phyloP scores from a whole-genome alignment of 2,113 vertebrate species.

The Propithecus coquereli region DNA sequence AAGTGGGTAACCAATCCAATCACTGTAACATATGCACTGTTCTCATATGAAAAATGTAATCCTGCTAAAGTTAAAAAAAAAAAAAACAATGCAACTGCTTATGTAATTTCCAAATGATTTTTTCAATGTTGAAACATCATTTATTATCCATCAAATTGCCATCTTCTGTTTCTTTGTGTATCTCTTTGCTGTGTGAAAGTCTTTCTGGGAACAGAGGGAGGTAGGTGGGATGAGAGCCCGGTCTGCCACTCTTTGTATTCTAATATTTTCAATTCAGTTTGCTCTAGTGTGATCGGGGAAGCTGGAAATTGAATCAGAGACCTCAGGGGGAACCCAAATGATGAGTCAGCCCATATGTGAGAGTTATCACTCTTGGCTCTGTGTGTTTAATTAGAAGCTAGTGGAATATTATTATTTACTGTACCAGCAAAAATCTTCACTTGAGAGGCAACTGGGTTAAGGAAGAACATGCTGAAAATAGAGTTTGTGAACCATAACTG shows the following conservation, averaged over 20 bases:
- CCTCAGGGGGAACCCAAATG: not conserved
- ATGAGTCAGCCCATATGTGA: not conserved
- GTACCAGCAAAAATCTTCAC: not conserved
- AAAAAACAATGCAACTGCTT: not conserved
- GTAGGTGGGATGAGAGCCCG: not conserved
- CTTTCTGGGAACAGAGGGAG: not conserved
- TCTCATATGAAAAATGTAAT: too few relatives aligned
- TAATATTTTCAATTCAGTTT: not conserved
- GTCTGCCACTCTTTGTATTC: not conserved
- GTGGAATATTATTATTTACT: not conserved
- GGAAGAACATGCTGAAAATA: not conserved
- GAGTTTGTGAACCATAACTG: not conserved
- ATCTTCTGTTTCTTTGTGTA: not conserved
- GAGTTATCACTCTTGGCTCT: not conserved
- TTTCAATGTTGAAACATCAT: not conserved
- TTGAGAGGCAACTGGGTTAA: not conserved
- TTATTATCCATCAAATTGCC: not conserved
- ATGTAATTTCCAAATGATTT: not conserved
- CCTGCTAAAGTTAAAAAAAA: too few relatives aligned
- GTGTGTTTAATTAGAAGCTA: not conserved
- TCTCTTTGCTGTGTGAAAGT: not conserved
- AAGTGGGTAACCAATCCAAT: too few relatives aligned
- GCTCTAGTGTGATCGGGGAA: not conserved
- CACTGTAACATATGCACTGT: too few relatives aligned
- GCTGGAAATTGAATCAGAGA: slow-evolving; percentile 36